Conservation (phyloP, 2,888 invertebrate genomes). For the Heliconius aoede region DNA sequence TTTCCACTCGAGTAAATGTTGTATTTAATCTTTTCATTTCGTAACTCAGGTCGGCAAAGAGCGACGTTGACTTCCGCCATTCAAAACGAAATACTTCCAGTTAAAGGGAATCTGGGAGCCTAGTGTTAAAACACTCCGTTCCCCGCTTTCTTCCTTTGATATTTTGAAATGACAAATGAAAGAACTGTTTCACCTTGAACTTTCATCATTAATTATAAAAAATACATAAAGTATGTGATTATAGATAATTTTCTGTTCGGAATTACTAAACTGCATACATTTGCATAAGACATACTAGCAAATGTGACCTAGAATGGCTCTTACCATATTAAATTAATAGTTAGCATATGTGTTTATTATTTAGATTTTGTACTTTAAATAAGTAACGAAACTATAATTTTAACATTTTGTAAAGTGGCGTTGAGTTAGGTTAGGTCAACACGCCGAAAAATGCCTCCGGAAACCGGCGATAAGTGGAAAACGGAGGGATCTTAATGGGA, state of each 20-base stretch:
- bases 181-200: conserved; percentile 3
- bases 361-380: no score
- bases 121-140: no score
- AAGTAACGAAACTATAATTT: background rate
- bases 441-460: no score
- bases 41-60: no score
- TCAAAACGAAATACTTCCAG: background rate
- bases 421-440: no score
- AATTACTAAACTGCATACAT: conserved; percentile 6
- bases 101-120: background rate
- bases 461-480: no score
- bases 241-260: conserved; percentile 9
- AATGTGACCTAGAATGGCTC: conserved; percentile 14
- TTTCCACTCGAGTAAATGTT: no score
- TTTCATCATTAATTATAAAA: conserved; percentile 4
- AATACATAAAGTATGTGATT: background rate
- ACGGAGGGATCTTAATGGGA: no score
- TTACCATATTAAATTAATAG: background rate
- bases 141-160: no score
- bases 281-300: background rate
- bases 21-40: no score
- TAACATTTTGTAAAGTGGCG: background rate
- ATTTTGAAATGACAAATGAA: no score
- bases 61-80: no score
- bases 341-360: background rate